Evolutionary conservation across 2,888 invertebrate genomes (phyloP).

Genomic region (Hofmannophila pseudospretella): DNA sequence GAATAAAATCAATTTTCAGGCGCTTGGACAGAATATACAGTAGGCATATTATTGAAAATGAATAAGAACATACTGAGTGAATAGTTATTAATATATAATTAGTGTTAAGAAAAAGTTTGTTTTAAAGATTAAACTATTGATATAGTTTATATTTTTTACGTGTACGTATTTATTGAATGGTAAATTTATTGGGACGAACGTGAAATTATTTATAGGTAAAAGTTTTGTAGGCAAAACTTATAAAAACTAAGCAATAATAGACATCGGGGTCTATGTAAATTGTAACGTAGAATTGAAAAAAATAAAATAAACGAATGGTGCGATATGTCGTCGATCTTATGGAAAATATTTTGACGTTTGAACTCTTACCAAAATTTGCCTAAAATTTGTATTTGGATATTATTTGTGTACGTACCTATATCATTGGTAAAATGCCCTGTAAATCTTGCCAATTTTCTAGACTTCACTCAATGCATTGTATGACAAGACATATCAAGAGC

Average conservation of each 20-base stretch:
- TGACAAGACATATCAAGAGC: slow-evolving; percentile 68
- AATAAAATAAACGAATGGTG: slow-evolving; percentile 69
- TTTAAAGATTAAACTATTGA: slow-evolving; percentile 79
- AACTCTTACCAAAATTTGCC: slow-evolving; percentile 59
- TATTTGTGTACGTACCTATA: slow-evolving; percentile 41
- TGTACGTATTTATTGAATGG: slow-evolving; percentile 78
- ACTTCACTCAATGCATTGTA: slow-evolving; percentile 38
- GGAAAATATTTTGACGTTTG: slow-evolving; percentile 52
- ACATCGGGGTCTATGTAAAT: slow-evolving; percentile 71
- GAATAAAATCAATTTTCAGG: slow-evolving; percentile 59
- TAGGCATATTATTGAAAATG: slow-evolving; percentile 75
- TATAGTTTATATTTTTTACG: slow-evolving; percentile 79
- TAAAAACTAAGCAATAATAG: slow-evolving; percentile 77
- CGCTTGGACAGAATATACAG: slow-evolving; percentile 77
- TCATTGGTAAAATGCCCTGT: slow-evolving; percentile 54
- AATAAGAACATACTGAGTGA: slow-evolving; percentile 72
- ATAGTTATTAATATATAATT: slow-evolving; percentile 78
- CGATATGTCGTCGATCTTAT: slow-evolving; percentile 70
- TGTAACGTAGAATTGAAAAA: slow-evolving; percentile 68
- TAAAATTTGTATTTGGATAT: slow-evolving; percentile 60
- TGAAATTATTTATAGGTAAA: slow-evolving; percentile 77
- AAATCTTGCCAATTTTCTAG: slow-evolving; percentile 55
- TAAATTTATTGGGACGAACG: slow-evolving; percentile 76
- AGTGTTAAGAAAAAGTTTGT: slow-evolving; percentile 71
- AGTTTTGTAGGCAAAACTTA: slow-evolving; percentile 75